Conservation (phyloP, 2,797 vertebrate genomes). For the Echiichthys vipera region DNA sequence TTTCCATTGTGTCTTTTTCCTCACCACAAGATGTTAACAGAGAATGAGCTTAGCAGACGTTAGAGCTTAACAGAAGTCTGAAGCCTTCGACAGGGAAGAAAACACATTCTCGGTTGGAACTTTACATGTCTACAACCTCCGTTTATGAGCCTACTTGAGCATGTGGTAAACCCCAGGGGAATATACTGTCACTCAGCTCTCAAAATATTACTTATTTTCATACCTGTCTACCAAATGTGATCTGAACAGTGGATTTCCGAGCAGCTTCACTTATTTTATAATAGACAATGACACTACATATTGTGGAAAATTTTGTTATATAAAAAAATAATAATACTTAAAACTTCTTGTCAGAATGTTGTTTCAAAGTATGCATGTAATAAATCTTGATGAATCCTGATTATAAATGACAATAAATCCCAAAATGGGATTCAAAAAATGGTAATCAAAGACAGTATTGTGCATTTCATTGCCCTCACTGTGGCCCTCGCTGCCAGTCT, state of each 20-base stretch:
- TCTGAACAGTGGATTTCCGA: slow-evolving; percentile 3
- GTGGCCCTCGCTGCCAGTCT: slow-evolving; percentile 43
- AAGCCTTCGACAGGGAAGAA: slow-evolving; percentile 31
- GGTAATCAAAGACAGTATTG: slow-evolving; percentile 64
- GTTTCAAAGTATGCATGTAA: not conserved
- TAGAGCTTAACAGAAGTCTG: slow-evolving; percentile 17
- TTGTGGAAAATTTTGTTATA: not conserved
- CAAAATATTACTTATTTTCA: slow-evolving; percentile 19
- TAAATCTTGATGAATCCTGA: slow-evolving; percentile 13
- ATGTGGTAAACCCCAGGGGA: slow-evolving; percentile 57
- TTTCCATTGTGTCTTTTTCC: slow-evolving; percentile 62
- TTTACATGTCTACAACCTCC: slow-evolving; percentile 46
- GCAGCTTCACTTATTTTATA: slow-evolving; percentile 5
- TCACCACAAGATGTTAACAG: slow-evolving; percentile 38
- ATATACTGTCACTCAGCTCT: slow-evolving; percentile 31
- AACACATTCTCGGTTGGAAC: slow-evolving; percentile 26
- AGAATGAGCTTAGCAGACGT: slow-evolving; percentile 66
- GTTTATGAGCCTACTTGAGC: slow-evolving; percentile 50
- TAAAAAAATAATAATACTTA: too few relatives aligned
- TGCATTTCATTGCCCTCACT: slow-evolving; percentile 58
- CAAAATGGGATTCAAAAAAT: slow-evolving; percentile 33
- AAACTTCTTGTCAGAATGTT: not conserved
- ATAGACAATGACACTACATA: not conserved
- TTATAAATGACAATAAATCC: slow-evolving; percentile 34
- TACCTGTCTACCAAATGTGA: slow-evolving; percentile 2